These are phyloP conservation scores for Linyphia triangularis DNA, from an alignment of 2,888 invertebrate species.

Conservation along the genomic window DNA sequence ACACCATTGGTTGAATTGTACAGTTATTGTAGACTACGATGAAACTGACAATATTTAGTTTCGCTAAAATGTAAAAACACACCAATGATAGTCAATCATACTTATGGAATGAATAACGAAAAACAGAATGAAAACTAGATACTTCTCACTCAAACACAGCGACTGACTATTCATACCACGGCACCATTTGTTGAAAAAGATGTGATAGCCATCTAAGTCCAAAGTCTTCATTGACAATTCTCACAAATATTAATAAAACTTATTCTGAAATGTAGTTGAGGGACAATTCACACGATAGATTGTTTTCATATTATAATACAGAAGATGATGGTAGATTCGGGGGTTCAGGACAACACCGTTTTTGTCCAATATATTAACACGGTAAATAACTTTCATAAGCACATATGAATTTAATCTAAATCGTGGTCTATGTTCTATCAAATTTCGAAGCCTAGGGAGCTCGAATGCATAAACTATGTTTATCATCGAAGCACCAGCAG, in stretches of 20 bases:
- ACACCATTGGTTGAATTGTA: slow-evolving; percentile 67
- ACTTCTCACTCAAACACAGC: slow-evolving; percentile 9
- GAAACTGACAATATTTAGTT: slow-evolving; percentile 64
- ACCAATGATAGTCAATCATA: slow-evolving; percentile 73
- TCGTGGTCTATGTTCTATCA: slow-evolving; percentile 64
- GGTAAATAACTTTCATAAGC: slow-evolving; percentile 68
- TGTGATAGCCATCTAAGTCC: slow-evolving; percentile 13
- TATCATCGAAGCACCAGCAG: slow-evolving; percentile 68
- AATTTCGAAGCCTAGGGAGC: slow-evolving; percentile 64
- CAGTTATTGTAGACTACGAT: slow-evolving; percentile 63
- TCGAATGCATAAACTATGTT: slow-evolving; percentile 66
- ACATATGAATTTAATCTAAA: slow-evolving; percentile 68
- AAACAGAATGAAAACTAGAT: slow-evolving; percentile 64
- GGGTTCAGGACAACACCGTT: slow-evolving; percentile 37
- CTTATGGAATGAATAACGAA: slow-evolving; percentile 72
- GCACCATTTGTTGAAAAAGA: slow-evolving; percentile 56
- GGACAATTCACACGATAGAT: slow-evolving; percentile 50
- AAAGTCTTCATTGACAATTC: slow-evolving; percentile 37
- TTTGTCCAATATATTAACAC: slow-evolving; percentile 64
- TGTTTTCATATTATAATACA: slow-evolving; percentile 50
- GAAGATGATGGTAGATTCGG: slow-evolving; percentile 52
- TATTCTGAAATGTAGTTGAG: slow-evolving; percentile 27
- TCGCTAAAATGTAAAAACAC: slow-evolving; percentile 73
- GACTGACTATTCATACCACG: slow-evolving; percentile 49
- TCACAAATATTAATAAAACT: slow-evolving; percentile 33